Conservation (phyloP, 2,113 vertebrate species). For the Esox niger region DNA sequence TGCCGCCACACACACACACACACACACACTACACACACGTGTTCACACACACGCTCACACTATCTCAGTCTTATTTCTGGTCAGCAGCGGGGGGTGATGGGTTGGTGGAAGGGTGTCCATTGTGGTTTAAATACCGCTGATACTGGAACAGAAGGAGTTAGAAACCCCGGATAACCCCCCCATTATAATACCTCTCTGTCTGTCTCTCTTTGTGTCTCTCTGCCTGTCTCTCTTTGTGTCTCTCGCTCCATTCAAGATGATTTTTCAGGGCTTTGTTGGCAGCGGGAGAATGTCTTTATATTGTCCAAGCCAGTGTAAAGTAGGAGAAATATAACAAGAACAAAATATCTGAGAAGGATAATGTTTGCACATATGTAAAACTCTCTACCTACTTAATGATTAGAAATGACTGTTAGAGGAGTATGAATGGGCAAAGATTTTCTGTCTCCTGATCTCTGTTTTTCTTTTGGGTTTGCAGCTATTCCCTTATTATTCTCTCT, state of each 20-base stretch:
- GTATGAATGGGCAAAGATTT: no score
- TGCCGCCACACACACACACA: slow-evolving; percentile 6
- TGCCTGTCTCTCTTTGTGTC: neutral
- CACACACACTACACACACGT: slow-evolving; percentile 15
- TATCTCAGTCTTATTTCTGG: slow-evolving; percentile 15
- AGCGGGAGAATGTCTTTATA: no score
- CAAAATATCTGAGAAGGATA: no score
- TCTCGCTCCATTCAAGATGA: no score
- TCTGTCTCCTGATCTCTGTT: no score
- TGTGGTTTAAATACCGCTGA: slow-evolving; percentile 56
- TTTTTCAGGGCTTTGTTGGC: no score
- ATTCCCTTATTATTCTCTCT: neutral
- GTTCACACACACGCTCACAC: slow-evolving; percentile 16
- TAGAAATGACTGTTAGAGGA: no score
- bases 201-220: neutral
- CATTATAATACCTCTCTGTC: neutral
- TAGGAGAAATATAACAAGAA: no score
- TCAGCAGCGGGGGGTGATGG: slow-evolving; percentile 26
- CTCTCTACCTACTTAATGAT: no score
- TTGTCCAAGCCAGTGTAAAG: no score
- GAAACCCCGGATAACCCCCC: slow-evolving; percentile 4
- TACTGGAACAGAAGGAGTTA: slow-evolving; percentile 28
- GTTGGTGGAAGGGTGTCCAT: slow-evolving; percentile 34
- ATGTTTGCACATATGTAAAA: no score
- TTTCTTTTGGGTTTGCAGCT: no score